phyloP scores from a whole-genome alignment of 2,113 vertebrate genomes.

The Mormyrus lacerda region DNA sequence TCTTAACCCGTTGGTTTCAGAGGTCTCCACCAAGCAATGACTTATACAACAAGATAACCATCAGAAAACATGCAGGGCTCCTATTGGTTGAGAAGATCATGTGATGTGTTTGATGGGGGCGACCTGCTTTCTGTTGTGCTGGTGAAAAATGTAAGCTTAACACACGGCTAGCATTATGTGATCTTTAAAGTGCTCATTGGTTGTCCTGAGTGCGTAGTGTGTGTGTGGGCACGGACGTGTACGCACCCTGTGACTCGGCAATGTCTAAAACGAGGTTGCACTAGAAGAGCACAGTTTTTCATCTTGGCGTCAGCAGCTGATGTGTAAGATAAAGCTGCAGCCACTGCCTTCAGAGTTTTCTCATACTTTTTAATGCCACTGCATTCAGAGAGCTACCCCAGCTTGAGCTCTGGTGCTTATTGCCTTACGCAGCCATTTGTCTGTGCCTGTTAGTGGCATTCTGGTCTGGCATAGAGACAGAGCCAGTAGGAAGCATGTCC shows the following conservation, averaged over 20 bases:
- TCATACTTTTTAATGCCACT: neutral
- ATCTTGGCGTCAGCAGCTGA: slow-evolving; percentile 1
- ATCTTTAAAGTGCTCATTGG: neutral
- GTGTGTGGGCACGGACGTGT: slow-evolving; percentile 1
- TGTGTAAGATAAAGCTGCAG: slow-evolving; percentile 5
- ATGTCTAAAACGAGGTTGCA: neutral
- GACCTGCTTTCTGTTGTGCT: neutral
- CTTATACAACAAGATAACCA: neutral
- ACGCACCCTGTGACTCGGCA: slow-evolving; percentile 14
- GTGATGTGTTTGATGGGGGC: slow-evolving; percentile 6
- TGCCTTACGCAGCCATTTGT: neutral
- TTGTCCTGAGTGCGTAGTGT: slow-evolving; percentile 1
- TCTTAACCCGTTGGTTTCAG: neutral
- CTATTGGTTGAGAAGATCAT: neutral
- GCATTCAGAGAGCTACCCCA: no score
- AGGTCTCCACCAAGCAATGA: neutral
- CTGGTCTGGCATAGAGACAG: neutral
- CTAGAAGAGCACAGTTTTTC: neutral
- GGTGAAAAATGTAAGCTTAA: neutral
- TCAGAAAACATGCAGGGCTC: neutral
- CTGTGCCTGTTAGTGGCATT: neutral
- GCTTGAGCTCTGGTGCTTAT: neutral
- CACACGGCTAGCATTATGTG: neutral
- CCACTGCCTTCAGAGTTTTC: neutral
- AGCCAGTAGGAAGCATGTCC: neutral